These are phyloP conservation scores for Mus spicilegus DNA, from an alignment of 2,113 vertebrate species.

Conservation along the genomic window DNA sequence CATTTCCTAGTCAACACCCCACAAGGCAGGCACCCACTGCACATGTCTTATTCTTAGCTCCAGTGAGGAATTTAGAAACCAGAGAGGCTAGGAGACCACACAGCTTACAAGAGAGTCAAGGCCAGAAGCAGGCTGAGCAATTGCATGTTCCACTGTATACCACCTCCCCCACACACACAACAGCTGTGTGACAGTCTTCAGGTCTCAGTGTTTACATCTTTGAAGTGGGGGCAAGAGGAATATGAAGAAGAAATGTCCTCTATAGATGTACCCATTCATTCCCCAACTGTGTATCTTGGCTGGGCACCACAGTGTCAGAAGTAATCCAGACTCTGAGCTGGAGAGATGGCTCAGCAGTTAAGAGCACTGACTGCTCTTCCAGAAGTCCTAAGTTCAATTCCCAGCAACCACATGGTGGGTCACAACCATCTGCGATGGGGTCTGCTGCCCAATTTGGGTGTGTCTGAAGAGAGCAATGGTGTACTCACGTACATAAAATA, in stretches of 20 bases:
- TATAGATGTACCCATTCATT: fast-evolving
- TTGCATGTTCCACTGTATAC: neutral
- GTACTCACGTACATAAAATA: too few relatives aligned
- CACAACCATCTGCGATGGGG: too few relatives aligned
- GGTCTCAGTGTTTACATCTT: constrained; percentile 17
- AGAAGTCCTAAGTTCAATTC: too few relatives aligned
- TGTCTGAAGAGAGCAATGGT: too few relatives aligned
- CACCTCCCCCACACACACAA: neutral
- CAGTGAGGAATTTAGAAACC: neutral
- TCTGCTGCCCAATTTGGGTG: too few relatives aligned
- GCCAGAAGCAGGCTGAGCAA: neutral
- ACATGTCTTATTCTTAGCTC: neutral
- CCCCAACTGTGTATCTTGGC: fast-evolving
- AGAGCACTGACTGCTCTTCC: too few relatives aligned
- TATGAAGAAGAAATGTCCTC: neutral
- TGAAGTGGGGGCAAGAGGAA: neutral
- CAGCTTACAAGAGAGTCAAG: neutral
- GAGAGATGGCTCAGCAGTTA: too few relatives aligned
- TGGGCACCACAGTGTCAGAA: neutral
- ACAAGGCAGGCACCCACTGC: neutral
- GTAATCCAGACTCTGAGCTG: neutral
- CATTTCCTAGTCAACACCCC: neutral
- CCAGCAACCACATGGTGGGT: too few relatives aligned
- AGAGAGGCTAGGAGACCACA: neutral
- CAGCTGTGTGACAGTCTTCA: fast-evolving